Evolutionary conservation across 2,888 invertebrate species (phyloP).

Genomic region (Xanthostigma xanthostigma): DNA sequence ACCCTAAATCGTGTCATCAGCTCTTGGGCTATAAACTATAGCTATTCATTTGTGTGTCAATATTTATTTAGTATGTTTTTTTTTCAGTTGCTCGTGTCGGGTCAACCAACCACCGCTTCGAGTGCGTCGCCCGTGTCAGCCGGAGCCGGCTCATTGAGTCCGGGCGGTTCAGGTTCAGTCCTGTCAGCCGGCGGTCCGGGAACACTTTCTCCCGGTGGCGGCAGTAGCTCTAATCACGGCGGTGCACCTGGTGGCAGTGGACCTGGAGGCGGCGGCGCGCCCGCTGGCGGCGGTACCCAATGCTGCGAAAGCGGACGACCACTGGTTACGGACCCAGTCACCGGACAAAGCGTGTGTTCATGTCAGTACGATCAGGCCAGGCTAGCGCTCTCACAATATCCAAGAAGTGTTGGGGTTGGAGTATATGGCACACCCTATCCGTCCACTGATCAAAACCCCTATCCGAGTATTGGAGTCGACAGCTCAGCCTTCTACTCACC

Average conservation of each 20-base stretch:
- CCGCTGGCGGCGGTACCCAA: conserved; percentile 23
- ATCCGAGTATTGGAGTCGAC: conserved; percentile 84
- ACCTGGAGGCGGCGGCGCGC: conserved; percentile 11
- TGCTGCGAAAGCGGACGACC: conserved; percentile 88
- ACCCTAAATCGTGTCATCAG: too few species aligned
- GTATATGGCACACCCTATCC: conserved; percentile 81
- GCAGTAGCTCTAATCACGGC: conserved; percentile 43
- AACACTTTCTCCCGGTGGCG: conserved; percentile 22
- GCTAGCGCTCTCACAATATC: conserved; percentile 68
- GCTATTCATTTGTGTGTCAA: too few species aligned
- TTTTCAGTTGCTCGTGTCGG: conserved; percentile 56
- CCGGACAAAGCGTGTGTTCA: conserved; percentile 85
- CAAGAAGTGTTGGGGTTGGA: conserved; percentile 62
- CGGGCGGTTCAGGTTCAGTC: conserved; percentile 36
- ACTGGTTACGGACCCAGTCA: conserved; percentile 83
- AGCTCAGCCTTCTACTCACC: conserved; percentile 92
- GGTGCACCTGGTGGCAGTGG: conserved; percentile 16
- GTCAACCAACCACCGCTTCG: conserved; percentile 57
- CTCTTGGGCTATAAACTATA: too few species aligned
- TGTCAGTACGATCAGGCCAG: conserved; percentile 87
- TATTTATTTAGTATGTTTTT: neutral
- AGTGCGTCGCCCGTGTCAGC: conserved; percentile 67
- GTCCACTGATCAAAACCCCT: conserved; percentile 82
- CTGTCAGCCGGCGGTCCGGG: conserved; percentile 27
- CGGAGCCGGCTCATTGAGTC: conserved; percentile 58